Percentiles rank a stretch among this genome's conserved stretches.
Evolutionary conservation across 1,140 invertebrate species (phyloP).

Genomic region (Hesperophylax magnus): DNA sequence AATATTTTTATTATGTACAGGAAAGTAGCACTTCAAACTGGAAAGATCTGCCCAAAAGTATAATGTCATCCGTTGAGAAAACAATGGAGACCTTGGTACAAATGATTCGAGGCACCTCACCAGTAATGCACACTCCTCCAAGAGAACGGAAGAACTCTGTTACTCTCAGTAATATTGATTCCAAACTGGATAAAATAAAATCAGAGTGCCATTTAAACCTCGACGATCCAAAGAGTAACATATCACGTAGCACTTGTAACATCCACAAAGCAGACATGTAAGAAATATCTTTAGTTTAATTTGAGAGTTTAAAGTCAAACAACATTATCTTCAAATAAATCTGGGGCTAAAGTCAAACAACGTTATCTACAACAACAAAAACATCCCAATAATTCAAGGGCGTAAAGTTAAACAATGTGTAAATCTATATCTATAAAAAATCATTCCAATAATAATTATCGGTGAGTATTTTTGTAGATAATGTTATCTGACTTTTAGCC

Average conservation of each 20-base stretch:
- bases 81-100: conserved; percentile 37
- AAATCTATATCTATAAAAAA: too few species aligned
- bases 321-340: too few species aligned
- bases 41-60: conserved; percentile 31
- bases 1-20: conserved; percentile 7
- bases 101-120: conserved; percentile 15
- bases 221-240: background rate
- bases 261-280: conserved; percentile 21
- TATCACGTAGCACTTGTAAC: conserved; percentile 13
- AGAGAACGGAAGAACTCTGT: conserved; percentile 8
- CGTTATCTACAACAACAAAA: too few species aligned
- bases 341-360: too few species aligned
- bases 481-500: too few species aligned
- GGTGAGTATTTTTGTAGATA: too few species aligned
- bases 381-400: too few species aligned
- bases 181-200: conserved; percentile 36
- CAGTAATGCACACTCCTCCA: background rate
- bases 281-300: background rate
- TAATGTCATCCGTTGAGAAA: conserved; percentile 32
- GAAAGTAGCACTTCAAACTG: conserved; percentile 31
- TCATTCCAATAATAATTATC: too few species aligned
- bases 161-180: conserved; percentile 27
- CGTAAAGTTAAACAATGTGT: too few species aligned
- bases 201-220: conserved; percentile 17
- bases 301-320: too few species aligned